Evolutionary conservation across 2,113 vertebrate species (phyloP), one percentile per base, ranked within the genome.

Genomic region (Tragelaphus strepsiceros): DNA sequence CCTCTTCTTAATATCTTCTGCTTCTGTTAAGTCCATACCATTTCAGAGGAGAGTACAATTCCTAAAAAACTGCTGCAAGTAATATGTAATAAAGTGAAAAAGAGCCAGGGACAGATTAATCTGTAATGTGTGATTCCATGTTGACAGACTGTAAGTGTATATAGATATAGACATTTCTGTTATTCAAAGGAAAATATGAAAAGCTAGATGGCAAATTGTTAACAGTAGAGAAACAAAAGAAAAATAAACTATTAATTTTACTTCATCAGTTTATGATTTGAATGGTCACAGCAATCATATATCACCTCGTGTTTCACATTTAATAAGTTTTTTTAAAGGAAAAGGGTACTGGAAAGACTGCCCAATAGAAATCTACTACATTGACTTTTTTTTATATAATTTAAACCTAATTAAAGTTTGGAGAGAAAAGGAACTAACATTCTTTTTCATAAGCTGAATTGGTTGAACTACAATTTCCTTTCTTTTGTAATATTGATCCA

Each of bases 401-500:
- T 95, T 77, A 77, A 77, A 77, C 39, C 43, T 80, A 59, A 96
- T 67, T 93, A 71, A 96, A 95, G 83, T 86, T 87, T 90, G 21
- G 54, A 85, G 30, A 95, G 46, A 32, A 97, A 96, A 49, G 17
- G 64, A 91, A 53, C 8, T 32, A 94, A 74, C 14, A 13, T 81
- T 58, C 54, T 53, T 95, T 92, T 74, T 90, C 51, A 81, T 22
- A 43, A 11, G 28, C 5, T 0, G 51, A 30, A 77, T 30, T 46
- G 39, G 86, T 12, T 94, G 62, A 80, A 46, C 32, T 89, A 71
- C 51, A 93, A 54, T 86, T 71, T 97, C 46, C 43, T 62, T 97
- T 74, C 91, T 93, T 98, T 91, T 90, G 86, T 94, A 95, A 49
- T 59, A 96, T 64, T 91, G 96, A 97, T 97, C 78, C n/a, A 83